phyloP scores from a whole-genome alignment of 2,113 vertebrate species.

The Lepisosteus oculatus region DNA sequence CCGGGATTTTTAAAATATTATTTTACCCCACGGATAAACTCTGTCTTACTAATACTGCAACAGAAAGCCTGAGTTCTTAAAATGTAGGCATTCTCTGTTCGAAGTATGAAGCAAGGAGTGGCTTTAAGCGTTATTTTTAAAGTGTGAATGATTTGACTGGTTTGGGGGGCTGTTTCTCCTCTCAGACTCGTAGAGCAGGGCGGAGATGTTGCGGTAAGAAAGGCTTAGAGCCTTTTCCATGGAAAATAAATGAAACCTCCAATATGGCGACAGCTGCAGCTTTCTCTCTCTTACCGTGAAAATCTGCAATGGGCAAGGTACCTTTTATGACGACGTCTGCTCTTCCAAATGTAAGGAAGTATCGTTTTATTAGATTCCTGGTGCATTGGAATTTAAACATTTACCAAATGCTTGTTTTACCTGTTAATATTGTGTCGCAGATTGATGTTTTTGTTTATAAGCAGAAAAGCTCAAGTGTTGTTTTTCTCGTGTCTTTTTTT shows the following conservation, averaged over 20 bases:
- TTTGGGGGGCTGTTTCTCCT: slow-evolving; percentile 7
- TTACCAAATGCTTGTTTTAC: background rate
- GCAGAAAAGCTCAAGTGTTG: no score
- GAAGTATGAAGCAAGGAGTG: slow-evolving; percentile 1
- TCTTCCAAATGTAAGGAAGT: slow-evolving; percentile 14
- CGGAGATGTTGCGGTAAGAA: slow-evolving; percentile 25
- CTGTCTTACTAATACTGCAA: no score
- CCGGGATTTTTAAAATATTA: no score
- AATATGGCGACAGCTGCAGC: slow-evolving; percentile 65
- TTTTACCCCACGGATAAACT: no score
- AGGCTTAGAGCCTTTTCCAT: slow-evolving; percentile 9
- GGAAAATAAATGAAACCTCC: slow-evolving; percentile 40
- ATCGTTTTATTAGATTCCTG: background rate
- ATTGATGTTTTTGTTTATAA: no score
- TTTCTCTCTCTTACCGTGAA: slow-evolving; percentile 21
- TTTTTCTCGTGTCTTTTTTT: no score
- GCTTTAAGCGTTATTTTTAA: slow-evolving; percentile 6
- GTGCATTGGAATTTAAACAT: background rate
- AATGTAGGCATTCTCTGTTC: no score
- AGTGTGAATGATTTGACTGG: slow-evolving; percentile 12
- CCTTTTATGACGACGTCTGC: slow-evolving; percentile 3
- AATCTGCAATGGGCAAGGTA: slow-evolving; percentile 19
- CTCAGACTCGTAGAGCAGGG: slow-evolving; percentile 14
- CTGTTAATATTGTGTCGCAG: no score
- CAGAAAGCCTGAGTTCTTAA: no score